phyloP scores from a whole-genome alignment of 2,113 vertebrate species.

The Pseudorhombus dupliciocellatus region DNA sequence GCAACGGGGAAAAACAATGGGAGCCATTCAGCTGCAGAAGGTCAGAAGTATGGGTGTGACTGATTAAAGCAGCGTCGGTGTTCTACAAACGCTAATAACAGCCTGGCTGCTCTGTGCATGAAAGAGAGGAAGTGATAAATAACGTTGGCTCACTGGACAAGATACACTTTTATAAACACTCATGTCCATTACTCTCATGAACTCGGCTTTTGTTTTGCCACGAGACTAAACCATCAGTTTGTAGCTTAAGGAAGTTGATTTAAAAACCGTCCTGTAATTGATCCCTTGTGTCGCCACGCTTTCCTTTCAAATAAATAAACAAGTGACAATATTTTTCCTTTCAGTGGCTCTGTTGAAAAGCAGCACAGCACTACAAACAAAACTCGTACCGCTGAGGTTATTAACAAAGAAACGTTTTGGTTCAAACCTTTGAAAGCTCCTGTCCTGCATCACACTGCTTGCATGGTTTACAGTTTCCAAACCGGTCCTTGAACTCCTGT shows the following conservation, averaged over 20 bases:
- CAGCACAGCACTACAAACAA: not conserved
- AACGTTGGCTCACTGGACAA: slow-evolving; percentile 55
- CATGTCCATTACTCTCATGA: slow-evolving; percentile 50
- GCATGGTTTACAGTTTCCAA: slow-evolving; percentile 89
- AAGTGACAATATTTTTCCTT: slow-evolving; percentile 13
- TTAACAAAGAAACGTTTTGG: not conserved
- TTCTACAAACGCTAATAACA: slow-evolving; percentile 69
- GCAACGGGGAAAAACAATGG: slow-evolving; percentile 66
- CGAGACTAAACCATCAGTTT: slow-evolving; percentile 4
- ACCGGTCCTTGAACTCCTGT: slow-evolving; percentile 89
- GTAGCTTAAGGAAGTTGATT: slow-evolving; percentile 36
- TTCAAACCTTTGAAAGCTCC: slow-evolving; percentile 92
- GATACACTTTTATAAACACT: slow-evolving; percentile 59
- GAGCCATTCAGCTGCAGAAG: slow-evolving; percentile 67
- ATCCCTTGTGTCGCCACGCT: slow-evolving; percentile 28
- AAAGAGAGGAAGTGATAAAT: slow-evolving; percentile 83
- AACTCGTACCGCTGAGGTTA: not conserved
- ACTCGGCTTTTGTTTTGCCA: slow-evolving; percentile 14
- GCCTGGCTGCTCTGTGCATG: slow-evolving; percentile 64
- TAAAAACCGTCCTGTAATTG: slow-evolving; percentile 14
- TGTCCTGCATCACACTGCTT: slow-evolving; percentile 94
- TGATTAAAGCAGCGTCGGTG: slow-evolving; percentile 73
- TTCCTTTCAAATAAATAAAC: slow-evolving; percentile 39
- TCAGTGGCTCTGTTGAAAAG: not conserved
- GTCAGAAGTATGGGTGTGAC: slow-evolving; percentile 78